Conservation (phyloP, 2,888 invertebrate species). For the Cyclophora albipunctata region DNA sequence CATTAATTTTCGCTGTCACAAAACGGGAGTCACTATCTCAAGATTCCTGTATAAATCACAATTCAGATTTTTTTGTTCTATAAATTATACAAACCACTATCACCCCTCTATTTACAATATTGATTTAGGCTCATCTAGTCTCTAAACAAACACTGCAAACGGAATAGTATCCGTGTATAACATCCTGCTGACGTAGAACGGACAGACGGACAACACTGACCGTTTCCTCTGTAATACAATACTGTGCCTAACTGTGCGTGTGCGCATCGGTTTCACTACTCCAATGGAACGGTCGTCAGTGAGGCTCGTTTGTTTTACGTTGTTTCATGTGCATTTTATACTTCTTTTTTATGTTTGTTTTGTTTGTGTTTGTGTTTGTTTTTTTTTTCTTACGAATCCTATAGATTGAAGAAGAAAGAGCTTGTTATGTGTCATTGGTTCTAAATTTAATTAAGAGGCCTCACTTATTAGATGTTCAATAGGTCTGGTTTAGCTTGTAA, state of each 20-base stretch:
- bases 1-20: too few species aligned
- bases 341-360: neutral
- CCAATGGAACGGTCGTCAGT: neutral
- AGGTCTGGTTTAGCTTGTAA: neutral
- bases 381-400: neutral
- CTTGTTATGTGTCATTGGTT: neutral
- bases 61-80: too few species aligned
- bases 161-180: too few species aligned
- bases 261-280: conserved; percentile 49
- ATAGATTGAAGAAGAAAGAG: neutral
- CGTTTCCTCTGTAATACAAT: conserved; percentile 48
- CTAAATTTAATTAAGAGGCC: neutral
- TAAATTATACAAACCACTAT: too few species aligned
- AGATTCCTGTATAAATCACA: too few species aligned
- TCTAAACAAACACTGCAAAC: too few species aligned
- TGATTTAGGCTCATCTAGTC: too few species aligned
- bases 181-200: conserved; percentile 8
- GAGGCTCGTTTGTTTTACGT: neutral
- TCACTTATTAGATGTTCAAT: too few species aligned
- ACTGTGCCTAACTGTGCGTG: conserved; percentile 20
- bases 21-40: too few species aligned
- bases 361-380: neutral
- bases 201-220: conserved; percentile 40
- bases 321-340: neutral
- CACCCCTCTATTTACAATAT: too few species aligned